These are phyloP conservation scores for Campylomormyrus numenius DNA, from an alignment of 2,113 vertebrate species.

Conservation along the genomic window DNA sequence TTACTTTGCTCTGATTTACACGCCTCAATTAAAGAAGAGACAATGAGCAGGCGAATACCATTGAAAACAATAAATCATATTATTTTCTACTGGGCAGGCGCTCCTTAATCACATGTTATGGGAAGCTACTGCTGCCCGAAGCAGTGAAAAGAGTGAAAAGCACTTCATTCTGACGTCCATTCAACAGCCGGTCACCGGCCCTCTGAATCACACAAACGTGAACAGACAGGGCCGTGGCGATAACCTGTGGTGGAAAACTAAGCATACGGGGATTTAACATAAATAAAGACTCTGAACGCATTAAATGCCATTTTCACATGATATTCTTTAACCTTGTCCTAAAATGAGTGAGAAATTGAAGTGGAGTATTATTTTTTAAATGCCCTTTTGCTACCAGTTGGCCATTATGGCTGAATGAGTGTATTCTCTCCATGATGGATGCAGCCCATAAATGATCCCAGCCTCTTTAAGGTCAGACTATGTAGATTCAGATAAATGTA, in stretches of 20 bases:
- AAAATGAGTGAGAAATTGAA: conserved; percentile 22
- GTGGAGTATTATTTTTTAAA: conserved; percentile 24
- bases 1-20: conserved; percentile 71
- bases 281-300: conserved; percentile 40
- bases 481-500: neutral
- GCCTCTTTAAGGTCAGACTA: neutral
- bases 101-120: conserved; percentile 84
- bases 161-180: conserved; percentile 63
- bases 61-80: conserved; percentile 78
- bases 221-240: conserved; percentile 41
- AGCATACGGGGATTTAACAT: conserved; percentile 49
- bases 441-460: neutral
- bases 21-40: conserved; percentile 65
- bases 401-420: neutral
- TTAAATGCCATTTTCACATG: conserved; percentile 25
- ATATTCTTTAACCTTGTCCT: conserved; percentile 52
- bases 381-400: neutral
- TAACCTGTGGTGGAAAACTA: conserved; percentile 40
- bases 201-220: conserved; percentile 40
- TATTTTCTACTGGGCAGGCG: conserved; percentile 53
- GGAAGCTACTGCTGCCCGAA: conserved; percentile 60
- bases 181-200: conserved; percentile 61
- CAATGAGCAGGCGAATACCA: conserved; percentile 57
- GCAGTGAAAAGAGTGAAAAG: conserved; percentile 47
- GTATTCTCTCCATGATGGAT: neutral